phyloP scores from a whole-genome alignment of 1,140 invertebrate genomes.

The Meloidogyne hapla region DNA sequence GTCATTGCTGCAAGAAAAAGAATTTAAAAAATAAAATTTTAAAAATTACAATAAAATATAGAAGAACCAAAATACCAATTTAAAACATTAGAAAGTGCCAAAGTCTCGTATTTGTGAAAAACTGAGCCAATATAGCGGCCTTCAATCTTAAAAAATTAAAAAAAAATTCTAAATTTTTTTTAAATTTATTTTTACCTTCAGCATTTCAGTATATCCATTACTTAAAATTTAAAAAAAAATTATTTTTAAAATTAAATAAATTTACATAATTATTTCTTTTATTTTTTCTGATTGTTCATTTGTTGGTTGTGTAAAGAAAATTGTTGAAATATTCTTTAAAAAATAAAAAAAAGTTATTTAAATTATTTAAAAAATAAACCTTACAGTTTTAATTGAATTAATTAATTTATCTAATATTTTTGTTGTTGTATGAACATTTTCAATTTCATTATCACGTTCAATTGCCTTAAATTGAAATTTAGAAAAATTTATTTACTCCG shows the following conservation, averaged over 20 bases:
- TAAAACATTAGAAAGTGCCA: slow-evolving; percentile 20
- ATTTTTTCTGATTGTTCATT: slow-evolving; percentile 23
- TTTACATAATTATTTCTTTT: slow-evolving; percentile 16
- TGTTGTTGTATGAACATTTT: slow-evolving; percentile 28
- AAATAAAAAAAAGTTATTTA: neutral
- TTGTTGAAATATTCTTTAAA: slow-evolving; percentile 9
- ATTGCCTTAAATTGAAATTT: slow-evolving; percentile 25
- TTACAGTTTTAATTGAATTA: slow-evolving; percentile 15
- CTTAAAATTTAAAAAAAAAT: neutral
- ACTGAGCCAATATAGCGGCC: slow-evolving; percentile 37
- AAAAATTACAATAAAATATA: slow-evolving; percentile 36
- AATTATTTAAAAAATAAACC: neutral
- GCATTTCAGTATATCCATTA: slow-evolving; percentile 41
- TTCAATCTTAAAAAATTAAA: slow-evolving; percentile 24
- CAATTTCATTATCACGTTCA: slow-evolving; percentile 37
- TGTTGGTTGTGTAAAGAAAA: slow-evolving; percentile 11
- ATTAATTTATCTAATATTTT: slow-evolving; percentile 34
- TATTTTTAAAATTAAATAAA: slow-evolving; percentile 12
- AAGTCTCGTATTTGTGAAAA: slow-evolving; percentile 47
- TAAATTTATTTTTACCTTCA: slow-evolving; percentile 27
- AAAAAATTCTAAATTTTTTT: neutral
- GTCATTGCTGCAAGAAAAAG: slow-evolving; percentile 23
- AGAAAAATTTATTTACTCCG: neutral
- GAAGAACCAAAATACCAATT: slow-evolving; percentile 45
- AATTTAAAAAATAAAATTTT: neutral